Evolutionary conservation across 2,888 invertebrate genomes (phyloP).

Genomic region (Apotomis betuletana): DNA sequence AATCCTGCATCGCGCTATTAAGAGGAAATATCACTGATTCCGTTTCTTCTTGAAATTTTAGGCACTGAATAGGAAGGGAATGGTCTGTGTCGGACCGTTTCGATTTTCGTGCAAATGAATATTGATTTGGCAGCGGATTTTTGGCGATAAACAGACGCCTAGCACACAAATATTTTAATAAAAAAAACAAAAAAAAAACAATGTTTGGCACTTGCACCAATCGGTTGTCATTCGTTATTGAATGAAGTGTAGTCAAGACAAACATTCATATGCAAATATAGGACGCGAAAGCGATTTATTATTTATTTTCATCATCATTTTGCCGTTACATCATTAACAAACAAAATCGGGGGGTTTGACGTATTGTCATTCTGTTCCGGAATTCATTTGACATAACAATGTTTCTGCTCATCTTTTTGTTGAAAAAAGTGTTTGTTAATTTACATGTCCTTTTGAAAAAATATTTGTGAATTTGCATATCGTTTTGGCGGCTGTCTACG

Average conservation of each 20-base stretch:
- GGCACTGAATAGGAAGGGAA: too few relatives aligned
- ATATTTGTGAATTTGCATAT: slow-evolving; percentile 60
- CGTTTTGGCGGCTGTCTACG: slow-evolving; percentile 48
- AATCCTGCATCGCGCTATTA: too few relatives aligned
- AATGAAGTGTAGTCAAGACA: background rate
- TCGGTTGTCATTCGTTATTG: too few relatives aligned
- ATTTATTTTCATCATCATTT: slow-evolving; percentile 36
- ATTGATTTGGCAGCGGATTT: too few relatives aligned
- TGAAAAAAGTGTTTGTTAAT: slow-evolving; percentile 52
- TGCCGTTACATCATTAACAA: slow-evolving; percentile 38
- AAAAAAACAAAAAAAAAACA: too few relatives aligned
- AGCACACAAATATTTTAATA: too few relatives aligned
- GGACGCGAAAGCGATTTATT: slow-evolving; percentile 28
- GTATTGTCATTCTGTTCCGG: slow-evolving; percentile 55
- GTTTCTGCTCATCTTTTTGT: slow-evolving; percentile 57
- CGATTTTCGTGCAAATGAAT: too few relatives aligned
- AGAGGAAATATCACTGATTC: too few relatives aligned
- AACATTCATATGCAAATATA: slow-evolving; percentile 20
- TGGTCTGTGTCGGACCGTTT: too few relatives aligned
- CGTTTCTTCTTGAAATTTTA: too few relatives aligned
- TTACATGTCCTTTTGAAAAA: slow-evolving; percentile 62
- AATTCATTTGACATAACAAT: slow-evolving; percentile 66
- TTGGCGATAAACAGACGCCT: too few relatives aligned
- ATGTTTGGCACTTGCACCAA: too few relatives aligned
- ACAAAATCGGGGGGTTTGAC: slow-evolving; percentile 37